Evolutionary conservation across 2,113 vertebrate species (phyloP), one percentile per base, ranked within the genome.

Genomic region (Platysternon megacephalum): DNA sequence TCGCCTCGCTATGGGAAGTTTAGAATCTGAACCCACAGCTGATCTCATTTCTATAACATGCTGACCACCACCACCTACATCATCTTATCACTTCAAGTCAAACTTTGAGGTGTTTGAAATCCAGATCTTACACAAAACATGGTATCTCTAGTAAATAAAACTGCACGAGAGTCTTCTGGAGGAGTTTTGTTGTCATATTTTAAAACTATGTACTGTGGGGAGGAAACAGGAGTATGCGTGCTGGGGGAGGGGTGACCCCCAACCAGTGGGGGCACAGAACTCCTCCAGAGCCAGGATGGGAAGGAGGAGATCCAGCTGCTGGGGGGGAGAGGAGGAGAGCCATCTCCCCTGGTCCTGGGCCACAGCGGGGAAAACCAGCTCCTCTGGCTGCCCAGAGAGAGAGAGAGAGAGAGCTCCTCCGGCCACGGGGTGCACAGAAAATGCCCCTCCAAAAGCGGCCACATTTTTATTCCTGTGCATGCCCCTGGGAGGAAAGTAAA

Each of bases 61-160:
- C 21, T 80, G 51, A 91, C 82, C 61, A 56, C 82, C 61, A 56
- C 4, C 11, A 53, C 14, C n/a, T 85, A 42, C 32, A 72, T 32
- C 58, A 58, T 86, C 85, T 42, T 68, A 72, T 3, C 55, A 84
- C 51, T 81, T 90, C 85, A 90, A 85, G 93, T 28, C 48, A 55
- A 53, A 46, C 79, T 55, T 82, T 78, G 65, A 56, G 58, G 84
- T 76, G 11, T 19, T 44, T 44, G 21, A 44, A 76, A 42, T 76
- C 72, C 42, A 76, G 42, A 76, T 84, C 82, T 88, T 49, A 72
- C 53, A 82, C 85, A 92, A 49, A 56, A n/a, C 14, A 86, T 78
- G 48, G 82, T 84, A n/a, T 84, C 85, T 94, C 85, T 46, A 72
- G n/a, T 10, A 49, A 88, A 65, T 88, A 84, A 88, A 94, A 79